Evolutionary conservation across 2,888 invertebrate genomes (phyloP), one percentile per base, ranked within the genome.

Genomic region (Oscheius sp.): DNA sequence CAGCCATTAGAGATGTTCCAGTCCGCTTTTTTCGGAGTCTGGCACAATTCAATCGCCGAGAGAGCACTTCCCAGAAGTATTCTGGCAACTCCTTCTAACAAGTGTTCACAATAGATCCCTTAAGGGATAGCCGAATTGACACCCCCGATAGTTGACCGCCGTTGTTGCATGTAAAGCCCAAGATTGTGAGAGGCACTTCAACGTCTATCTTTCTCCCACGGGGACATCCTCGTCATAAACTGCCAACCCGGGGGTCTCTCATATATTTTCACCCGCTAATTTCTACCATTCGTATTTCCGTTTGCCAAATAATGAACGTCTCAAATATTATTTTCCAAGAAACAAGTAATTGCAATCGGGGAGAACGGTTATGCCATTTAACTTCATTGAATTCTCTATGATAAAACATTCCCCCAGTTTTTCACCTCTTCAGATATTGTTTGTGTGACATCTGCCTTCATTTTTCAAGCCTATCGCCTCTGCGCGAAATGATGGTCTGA

Each of bases 111-210:
- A 59, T 59, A 14, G 59, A 30, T 41, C 44, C 59, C 59, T 17
- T 44, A 44, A 44, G 59, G 59, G 59, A 44, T 26, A 24, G 41
- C 30, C 26, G 24, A 41, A 59, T 59, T 59, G 59, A 59, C 59
- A 59, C 26, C n/a, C n/a, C 24, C 59, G 59, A 59, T 59, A 41
- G 59, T 59, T 59, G 59, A 59, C 59, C 59, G 59, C 28, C 59
- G 22, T 59, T 59, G 59, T 59, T 59, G 59, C 59, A 44, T 38
- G 14, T 36, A n/a, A n/a, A 22, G 57, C 57, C 56, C 36, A 57
- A 32, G 32, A 30, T 51, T 30, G 51, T 51, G 5, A 30, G 33
- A 2, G 20, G 14, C 41, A 41, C 41, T 38, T 22, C 38, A 33
- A 36, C 41, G 20, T 51, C 17, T 51, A 17, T n/a, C 28, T 41